These are phyloP conservation scores for Heliconius ismenius DNA, from an alignment of 2,888 invertebrate genomes.

Conservation along the genomic window DNA sequence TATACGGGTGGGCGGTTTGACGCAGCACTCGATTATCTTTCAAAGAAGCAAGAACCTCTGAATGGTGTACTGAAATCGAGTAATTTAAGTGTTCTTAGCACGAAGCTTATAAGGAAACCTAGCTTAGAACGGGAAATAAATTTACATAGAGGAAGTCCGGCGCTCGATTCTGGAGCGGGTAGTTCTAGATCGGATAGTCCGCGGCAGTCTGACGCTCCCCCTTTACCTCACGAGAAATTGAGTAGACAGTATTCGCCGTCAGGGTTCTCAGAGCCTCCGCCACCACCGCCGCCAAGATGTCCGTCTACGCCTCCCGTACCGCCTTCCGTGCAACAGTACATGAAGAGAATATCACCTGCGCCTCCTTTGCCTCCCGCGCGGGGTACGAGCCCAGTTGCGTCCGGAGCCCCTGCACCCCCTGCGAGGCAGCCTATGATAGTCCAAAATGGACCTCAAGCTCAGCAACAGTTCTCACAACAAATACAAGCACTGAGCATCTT, in stretches of 20 bases:
- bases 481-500: conserved; percentile 92
- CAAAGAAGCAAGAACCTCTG: conserved; percentile 83
- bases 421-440: conserved; percentile 90
- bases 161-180: conserved; percentile 92
- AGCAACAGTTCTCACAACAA: conserved; percentile 93
- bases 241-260: conserved; percentile 88
- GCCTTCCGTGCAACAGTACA: conserved; percentile 81
- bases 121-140: conserved; percentile 92
- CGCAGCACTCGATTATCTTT: conserved; percentile 85
- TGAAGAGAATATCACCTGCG: conserved; percentile 85
- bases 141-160: conserved; percentile 90
- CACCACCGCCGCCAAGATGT: conserved; percentile 88
- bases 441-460: conserved; percentile 89
- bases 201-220: conserved; percentile 83
- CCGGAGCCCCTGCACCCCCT: conserved; percentile 81
- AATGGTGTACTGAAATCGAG: conserved; percentile 80
- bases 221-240: conserved; percentile 84
- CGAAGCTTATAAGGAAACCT: conserved; percentile 92
- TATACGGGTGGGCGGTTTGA: conserved; percentile 86
- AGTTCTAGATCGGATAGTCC: conserved; percentile 95
- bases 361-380: conserved; percentile 84
- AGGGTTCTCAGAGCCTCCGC: conserved; percentile 84
- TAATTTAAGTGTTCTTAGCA: conserved; percentile 82
- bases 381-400: conserved; percentile 88
- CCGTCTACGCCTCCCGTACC: conserved; percentile 87